phyloP scores from a whole-genome alignment of 2,797 vertebrate genomes.

The Sylvilagus floridanus region DNA sequence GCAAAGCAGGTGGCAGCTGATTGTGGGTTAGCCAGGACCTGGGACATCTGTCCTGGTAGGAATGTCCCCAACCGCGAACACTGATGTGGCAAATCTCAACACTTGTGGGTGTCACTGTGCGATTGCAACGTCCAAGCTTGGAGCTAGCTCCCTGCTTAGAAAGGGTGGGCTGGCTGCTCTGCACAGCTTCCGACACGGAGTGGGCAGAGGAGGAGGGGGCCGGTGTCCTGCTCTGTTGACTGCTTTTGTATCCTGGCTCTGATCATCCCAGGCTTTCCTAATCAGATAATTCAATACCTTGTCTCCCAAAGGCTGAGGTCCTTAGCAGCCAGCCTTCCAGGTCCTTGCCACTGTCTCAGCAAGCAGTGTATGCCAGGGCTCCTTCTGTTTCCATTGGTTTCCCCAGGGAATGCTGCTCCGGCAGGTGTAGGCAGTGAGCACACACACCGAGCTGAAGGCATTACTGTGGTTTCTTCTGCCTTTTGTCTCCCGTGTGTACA shows the following conservation, averaged over 20 bases:
- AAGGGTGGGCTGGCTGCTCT: neutral
- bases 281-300: neutral
- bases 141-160: neutral
- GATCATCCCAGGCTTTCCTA: neutral
- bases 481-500: neutral
- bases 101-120: neutral
- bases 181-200: too few relatives aligned
- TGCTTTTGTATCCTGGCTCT: neutral
- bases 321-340: neutral
- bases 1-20: neutral
- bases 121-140: neutral
- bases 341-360: neutral
- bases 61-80: neutral
- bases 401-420: neutral
- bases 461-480: neutral
- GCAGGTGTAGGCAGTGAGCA: neutral
- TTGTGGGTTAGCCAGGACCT: too few relatives aligned
- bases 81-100: too few relatives aligned
- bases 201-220: neutral
- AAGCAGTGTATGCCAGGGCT: accelerated
- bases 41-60: neutral
- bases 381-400: neutral
- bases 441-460: too few relatives aligned
- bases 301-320: neutral
- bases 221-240: accelerated